phyloP scores from a whole-genome alignment of 2,797 vertebrate genomes.

The Eleutherodactylus coqui region DNA sequence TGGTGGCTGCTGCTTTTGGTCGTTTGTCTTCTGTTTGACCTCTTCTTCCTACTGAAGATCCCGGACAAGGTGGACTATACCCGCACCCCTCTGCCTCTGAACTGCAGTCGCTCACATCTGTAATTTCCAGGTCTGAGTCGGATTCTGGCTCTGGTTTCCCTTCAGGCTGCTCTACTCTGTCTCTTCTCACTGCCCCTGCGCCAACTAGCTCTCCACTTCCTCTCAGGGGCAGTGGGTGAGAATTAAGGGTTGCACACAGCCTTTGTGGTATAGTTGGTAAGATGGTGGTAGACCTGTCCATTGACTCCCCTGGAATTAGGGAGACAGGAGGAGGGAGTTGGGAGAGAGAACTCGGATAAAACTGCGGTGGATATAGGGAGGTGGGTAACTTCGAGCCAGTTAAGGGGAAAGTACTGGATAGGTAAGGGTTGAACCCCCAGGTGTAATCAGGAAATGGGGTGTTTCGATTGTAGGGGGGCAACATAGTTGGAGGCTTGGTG shows the following conservation, averaged over 20 bases:
- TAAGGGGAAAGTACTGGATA: constrained; percentile 88
- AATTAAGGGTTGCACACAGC: constrained; percentile 36
- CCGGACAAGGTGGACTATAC: constrained; percentile 43
- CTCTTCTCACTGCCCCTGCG: constrained; percentile 72
- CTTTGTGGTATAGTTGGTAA: constrained; percentile 60
- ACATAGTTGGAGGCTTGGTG: constrained; percentile 87
- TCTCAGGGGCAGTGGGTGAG: constrained; percentile 56
- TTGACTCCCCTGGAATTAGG: constrained; percentile 76
- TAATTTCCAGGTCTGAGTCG: constrained; percentile 93
- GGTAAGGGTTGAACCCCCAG: constrained; percentile 92
- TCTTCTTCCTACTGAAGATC: not conserved
- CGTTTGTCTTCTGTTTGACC: not conserved
- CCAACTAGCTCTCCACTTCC: constrained; percentile 72
- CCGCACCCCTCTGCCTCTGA: constrained; percentile 76
- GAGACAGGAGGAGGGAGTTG: constrained; percentile 85
- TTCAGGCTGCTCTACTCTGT: constrained; percentile 73
- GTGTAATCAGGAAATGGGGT: constrained; percentile 87
- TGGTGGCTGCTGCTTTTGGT: constrained; percentile 40
- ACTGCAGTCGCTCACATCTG: constrained; percentile 90
- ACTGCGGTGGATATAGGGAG: constrained; percentile 89
- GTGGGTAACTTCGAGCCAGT: constrained; percentile 88
- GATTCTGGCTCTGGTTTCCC: constrained; percentile 87
- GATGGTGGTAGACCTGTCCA: constrained; percentile 62
- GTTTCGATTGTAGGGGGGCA: constrained; percentile 86
- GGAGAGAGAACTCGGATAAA: constrained; percentile 88